Base-by-base conservation (phyloP, 2,888 invertebrate genomes). In the Allolobophora icterica region DNA sequence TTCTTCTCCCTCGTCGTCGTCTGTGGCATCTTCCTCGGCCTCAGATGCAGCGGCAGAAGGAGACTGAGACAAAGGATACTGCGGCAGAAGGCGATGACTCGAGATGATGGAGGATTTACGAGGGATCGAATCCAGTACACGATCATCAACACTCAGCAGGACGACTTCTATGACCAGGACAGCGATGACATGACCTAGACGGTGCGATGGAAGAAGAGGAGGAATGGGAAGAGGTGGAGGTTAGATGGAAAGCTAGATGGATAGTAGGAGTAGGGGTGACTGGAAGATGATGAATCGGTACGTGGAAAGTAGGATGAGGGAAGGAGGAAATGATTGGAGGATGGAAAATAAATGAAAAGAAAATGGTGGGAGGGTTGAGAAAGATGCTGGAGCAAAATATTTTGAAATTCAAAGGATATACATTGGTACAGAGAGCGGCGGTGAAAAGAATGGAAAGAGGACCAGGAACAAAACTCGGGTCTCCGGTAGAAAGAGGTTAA, bases 121-220 rank as follows among this genome's bases (percentile, higher is more conserved):
- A 87, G 87, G n/a, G 87, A 87, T 34, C 11, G 87, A n/a, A 38
- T 87, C 34, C 87, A 87, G 35, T 87, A 87, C 38, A 87, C 87
- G 35, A 87, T 87, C 87, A 87, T 87, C 87, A 87, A 35, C 87
- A 87, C 87, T 30, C 87, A 87, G 35, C 87, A 34, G 34, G 87
- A 87, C 87, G 87, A 87, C 24, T 87, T 35, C n/a, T 1, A 87
- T 35, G 87, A 87, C 8, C 38, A 87, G 35, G 35, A 87, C 38
- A 38, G 38, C n/a, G 34, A 87, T 24, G 19, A 87, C 3, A 35
- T 87, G 38, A 38, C 87, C 35, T 34, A 38, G 35, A 34, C 5
- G 24, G n/a, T n/a, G 38, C 30, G 34, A 87, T 8, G 15, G 34
- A 87, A 38, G 21, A 87, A 1, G 87, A 87, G 35, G 30, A 6